These are phyloP conservation scores for Ditylenchus weischeri DNA, from an alignment of 2,888 invertebrate species.

Conservation along the genomic window DNA sequence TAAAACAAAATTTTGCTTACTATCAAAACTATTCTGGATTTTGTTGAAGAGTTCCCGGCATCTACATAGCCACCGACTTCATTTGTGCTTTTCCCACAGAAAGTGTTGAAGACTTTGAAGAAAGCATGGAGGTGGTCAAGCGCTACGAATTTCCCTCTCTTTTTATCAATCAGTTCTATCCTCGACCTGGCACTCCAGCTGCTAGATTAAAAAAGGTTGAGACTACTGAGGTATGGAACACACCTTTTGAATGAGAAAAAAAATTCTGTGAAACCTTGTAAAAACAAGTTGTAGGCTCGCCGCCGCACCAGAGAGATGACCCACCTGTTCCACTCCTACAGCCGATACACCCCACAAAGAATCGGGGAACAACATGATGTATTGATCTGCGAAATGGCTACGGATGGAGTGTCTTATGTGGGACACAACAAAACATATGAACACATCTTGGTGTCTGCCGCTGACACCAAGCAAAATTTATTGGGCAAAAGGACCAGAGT, in stretches of 20 bases:
- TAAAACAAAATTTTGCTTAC: too few relatives aligned
- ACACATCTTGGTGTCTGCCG: conserved; percentile 65
- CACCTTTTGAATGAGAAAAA: background rate
- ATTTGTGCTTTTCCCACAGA: conserved; percentile 99
- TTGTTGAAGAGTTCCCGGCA: conserved; percentile 72
- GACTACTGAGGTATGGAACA: conserved; percentile 67
- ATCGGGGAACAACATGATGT: conserved; percentile 65
- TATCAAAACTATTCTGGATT: conserved; percentile 25
- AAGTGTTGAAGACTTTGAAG: conserved; percentile 81
- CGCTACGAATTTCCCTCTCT: conserved; percentile 81
- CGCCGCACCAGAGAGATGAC: conserved; percentile 81
- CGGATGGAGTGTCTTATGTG: conserved; percentile 83
- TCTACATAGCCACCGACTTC: conserved; percentile 93
- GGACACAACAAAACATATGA: conserved; percentile 89
- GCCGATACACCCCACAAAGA: conserved; percentile 71
- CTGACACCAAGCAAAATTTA: background rate
- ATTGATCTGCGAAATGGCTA: conserved; percentile 86
- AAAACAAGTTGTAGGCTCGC: conserved; percentile 69
- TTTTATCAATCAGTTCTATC: conserved; percentile 97
- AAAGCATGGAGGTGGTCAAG: conserved; percentile 77
- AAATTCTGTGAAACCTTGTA: background rate
- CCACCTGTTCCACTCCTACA: conserved; percentile 81
- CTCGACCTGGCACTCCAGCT: conserved; percentile 91
- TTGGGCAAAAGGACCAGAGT: conserved; percentile 7
- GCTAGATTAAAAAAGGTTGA: conserved; percentile 82